Evolutionary conservation across 1,140 invertebrate genomes (phyloP).

Genomic region (Drosophila obscura): DNA sequence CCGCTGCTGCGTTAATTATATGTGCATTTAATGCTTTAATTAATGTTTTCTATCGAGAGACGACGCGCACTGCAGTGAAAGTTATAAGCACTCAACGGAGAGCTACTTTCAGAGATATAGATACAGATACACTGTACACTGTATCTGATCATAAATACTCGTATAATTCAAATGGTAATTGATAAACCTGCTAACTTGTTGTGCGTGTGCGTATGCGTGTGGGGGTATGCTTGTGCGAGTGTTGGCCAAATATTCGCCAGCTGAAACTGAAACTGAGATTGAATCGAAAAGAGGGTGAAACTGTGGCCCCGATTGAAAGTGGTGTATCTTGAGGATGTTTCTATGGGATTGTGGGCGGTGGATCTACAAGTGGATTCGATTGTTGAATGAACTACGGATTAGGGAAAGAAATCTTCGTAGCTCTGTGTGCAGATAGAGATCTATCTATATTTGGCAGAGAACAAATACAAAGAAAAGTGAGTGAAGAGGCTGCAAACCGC

Average conservation of each 20-base stretch:
- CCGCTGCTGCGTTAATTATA: conserved; percentile 63
- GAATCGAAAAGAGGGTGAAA: conserved; percentile 3
- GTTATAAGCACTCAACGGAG: conserved; percentile 62
- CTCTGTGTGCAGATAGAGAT: too few species aligned
- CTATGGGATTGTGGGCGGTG: conserved; percentile 9
- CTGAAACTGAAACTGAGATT: conserved; percentile 25
- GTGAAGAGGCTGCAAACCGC: too few species aligned
- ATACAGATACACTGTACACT: conserved; percentile 35
- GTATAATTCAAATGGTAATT: conserved; percentile 53
- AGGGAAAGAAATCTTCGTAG: conserved; percentile 29
- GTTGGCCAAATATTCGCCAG: conserved; percentile 12
- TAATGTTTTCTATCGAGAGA: conserved; percentile 68
- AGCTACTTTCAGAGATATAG: conserved; percentile 1
- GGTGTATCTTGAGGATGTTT: conserved; percentile 13
- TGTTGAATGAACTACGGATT: conserved; percentile 14
- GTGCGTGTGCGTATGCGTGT: conserved; percentile 38
- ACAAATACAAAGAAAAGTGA: too few species aligned
- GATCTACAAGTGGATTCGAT: not conserved
- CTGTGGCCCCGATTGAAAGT: conserved; percentile 19
- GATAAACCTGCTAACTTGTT: conserved; percentile 58
- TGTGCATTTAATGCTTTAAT: conserved; percentile 75
- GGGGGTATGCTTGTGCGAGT: not conserved
- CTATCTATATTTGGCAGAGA: too few species aligned
- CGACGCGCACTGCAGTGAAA: conserved; percentile 53
- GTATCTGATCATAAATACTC: conserved; percentile 7